Base-by-base conservation (phyloP, 64 coral and sea anemone genomes). In the Trachythela sp. region DNA sequence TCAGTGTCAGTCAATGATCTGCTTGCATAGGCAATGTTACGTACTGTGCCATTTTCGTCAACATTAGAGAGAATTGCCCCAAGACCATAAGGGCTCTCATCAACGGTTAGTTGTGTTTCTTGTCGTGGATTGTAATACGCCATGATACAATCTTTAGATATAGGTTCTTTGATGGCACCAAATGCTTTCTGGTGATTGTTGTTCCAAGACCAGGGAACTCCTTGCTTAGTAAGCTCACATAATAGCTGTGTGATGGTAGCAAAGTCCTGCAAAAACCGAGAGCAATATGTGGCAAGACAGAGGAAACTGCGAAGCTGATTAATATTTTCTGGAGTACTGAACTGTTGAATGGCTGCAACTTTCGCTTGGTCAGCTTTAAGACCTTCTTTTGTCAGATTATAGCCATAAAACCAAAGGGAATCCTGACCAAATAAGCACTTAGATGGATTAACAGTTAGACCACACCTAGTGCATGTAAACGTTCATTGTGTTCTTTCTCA, bases 11-110 rank as follows among this genome's bases (percentile, higher is more conserved):
- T 85, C 37, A 85, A 31, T 48, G 84, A 85, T 45, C 84, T 15
- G 40, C 84, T 85, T 85, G 84, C 84, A 85, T 45, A 85, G 17
- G 84, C 84, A 48, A 85, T 38, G 37, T 85, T 85, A 35, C 84
- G 20, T 22, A 85, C 39, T 15, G 40, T 85, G 13, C 84, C 84
- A 45, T 85, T 48, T 31, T 85, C 18, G n/a, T 85, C 84, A 30
- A 85, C 30, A 43, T 85, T 85, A 14, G 84, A 49, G 22, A 85
- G 84, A 37, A 85, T 85, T 41, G 84, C 84, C 30, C 84, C 84
- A 40, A 85, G 41, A 48, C 36, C 84, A 85, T 85, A 4, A 29
- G 84, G 84, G 41, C 84, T 85, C 41, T 32, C 84, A 39, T 85
- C 39, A 14, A 49, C 36, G 20, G 39, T 85, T 39, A 41, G 38